Evolutionary conservation across 2,113 vertebrate genomes (phyloP), one percentile per base, ranked within the genome.

Genomic region (Albula goreensis): DNA sequence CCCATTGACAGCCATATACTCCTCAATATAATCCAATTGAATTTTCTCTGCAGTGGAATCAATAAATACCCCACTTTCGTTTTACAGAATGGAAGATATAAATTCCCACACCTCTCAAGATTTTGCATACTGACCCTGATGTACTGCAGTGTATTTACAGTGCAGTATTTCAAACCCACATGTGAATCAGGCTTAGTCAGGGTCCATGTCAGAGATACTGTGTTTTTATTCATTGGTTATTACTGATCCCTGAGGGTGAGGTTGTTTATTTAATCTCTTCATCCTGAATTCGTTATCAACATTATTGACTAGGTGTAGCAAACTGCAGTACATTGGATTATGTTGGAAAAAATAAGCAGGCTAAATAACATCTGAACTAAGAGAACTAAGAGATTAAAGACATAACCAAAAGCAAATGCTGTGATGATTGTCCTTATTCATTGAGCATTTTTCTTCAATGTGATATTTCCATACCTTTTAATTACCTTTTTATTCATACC

Each of bases 111-210:
- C 60, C 56, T n/a, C 50, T 77, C 48, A 51, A 74, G 89, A 89
- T 86, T 86, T 91, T 90, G 91, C 90, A 93, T 94, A 95, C 92
- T 96, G 95, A 96, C 96, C 56, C 94, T 56, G 53, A 96, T 95
- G 31, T 41, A 41, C 31, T 82, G 88, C 89, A 90, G 92, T 92
- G 92, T 49, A 88, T 86, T 86, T 88, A 93, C 93, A 90, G 60
- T 63, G 11, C 60, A 17, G 60, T 63, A 15, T 63, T 11, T 17
- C 60, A 63, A 15, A 17, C 11, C 89, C 79, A 87, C 87, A 86
- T 86, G 31, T 41, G 91, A 93, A 95, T 95, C 93, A 94, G 91
- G 93, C 31, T 94, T 95, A 94, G 94, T 94, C 95, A 93, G 93
- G 90, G 89, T 92, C 92, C 90, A 90, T 91, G 12, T 13, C 88